Evolutionary conservation across 2,113 vertebrate genomes (phyloP).

Genomic region (Podocnemis expansa): DNA sequence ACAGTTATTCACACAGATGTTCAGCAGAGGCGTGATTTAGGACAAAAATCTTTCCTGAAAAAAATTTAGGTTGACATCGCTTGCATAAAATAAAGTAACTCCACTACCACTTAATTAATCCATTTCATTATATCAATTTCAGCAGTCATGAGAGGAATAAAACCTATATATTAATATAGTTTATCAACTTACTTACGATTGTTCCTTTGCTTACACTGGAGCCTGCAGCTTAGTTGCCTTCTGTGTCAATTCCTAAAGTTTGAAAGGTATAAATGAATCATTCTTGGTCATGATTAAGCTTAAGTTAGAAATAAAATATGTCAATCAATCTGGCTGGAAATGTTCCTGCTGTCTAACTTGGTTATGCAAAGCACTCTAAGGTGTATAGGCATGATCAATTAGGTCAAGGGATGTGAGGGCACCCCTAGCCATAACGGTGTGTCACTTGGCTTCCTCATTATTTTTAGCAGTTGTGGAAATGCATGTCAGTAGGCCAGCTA

Average conservation of each 20-base stretch:
- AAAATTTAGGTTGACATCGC: neutral
- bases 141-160: conserved; percentile 13
- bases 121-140: neutral
- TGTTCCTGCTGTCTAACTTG: conserved; percentile 76
- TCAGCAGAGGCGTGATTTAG: neutral
- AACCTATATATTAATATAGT: conserved; percentile 36
- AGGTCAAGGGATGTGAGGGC: conserved; percentile 75
- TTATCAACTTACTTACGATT: conserved; percentile 20
- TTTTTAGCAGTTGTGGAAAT: conserved; percentile 69
- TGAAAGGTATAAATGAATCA: conserved; percentile 72
- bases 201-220: conserved; percentile 10
- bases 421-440: conserved; percentile 63
- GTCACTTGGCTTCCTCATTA: conserved; percentile 77
- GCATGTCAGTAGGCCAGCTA: conserved; percentile 63
- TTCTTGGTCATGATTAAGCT: conserved; percentile 75
- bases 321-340: conserved; percentile 79
- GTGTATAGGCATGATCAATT: conserved; percentile 79
- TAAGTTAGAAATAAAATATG: conserved; percentile 82
- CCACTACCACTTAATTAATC: conserved; percentile 44
- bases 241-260: conserved; percentile 51
- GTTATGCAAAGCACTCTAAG: conserved; percentile 80
- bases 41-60: neutral
- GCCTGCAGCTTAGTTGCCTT: conserved; percentile 47
- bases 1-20: neutral
- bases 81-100: conserved; percentile 50